A percentile compares a stretch with the other conserved stretches of the same genome.
phyloP scores from a whole-genome alignment of 2,797 vertebrate species.

The Sebastolobus alascanus region DNA sequence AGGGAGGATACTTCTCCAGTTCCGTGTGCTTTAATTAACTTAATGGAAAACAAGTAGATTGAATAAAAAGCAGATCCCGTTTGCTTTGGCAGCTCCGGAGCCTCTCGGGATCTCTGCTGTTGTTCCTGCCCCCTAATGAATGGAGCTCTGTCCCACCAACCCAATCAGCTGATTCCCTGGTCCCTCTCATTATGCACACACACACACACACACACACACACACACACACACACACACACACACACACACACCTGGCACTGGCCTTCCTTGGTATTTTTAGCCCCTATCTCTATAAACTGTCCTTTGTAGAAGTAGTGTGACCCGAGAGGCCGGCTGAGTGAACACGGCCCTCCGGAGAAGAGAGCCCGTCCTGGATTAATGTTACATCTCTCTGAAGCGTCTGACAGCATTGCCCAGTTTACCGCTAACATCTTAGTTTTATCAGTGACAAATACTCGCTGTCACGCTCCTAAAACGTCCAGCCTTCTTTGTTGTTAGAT shows the following conservation, averaged over 20 bases:
- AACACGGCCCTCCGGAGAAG: constrained; percentile 22
- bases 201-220: constrained; percentile 22
- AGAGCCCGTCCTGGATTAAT: constrained; percentile 14
- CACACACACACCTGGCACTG: constrained; percentile 1
- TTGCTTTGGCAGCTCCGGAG: constrained; percentile 26
- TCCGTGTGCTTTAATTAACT: constrained; percentile 19
- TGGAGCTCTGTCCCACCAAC: constrained; percentile 45
- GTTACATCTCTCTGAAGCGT: not conserved
- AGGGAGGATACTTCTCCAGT: not conserved
- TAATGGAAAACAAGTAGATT: constrained; percentile 34
- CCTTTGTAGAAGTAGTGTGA: constrained; percentile 15
- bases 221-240: constrained; percentile 20
- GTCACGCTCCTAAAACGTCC: not conserved
- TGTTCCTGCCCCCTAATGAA: constrained; percentile 49
- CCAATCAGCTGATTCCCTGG: constrained; percentile 41
- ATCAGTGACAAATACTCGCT: constrained; percentile 30
- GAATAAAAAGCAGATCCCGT: constrained; percentile 26
- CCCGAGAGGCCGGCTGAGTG: constrained; percentile 21
- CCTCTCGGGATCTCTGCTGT: constrained; percentile 16
- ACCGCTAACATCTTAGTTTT: constrained; percentile 25
- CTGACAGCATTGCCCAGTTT: not conserved
- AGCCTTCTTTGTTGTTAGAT: constrained; percentile 5
- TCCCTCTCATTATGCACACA: constrained; percentile 16
- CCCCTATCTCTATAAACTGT: constrained; percentile 16
- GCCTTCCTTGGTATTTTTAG: constrained; percentile 39